These are phyloP conservation scores for Mactromeris polynyma DNA, from an alignment of 2,888 invertebrate genomes.

Conservation along the genomic window DNA sequence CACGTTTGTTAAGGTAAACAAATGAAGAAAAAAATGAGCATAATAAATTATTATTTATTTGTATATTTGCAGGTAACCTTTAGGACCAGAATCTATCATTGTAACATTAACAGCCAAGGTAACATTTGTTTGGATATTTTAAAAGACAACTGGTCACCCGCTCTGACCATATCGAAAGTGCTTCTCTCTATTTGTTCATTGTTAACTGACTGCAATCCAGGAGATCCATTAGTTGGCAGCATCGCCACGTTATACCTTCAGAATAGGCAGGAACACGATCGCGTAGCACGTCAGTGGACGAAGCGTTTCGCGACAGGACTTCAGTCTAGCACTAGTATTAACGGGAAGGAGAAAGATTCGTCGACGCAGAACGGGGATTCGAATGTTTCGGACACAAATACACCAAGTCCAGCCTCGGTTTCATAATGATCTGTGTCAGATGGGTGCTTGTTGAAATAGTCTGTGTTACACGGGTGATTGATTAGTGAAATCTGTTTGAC, in stretches of 20 bases:
- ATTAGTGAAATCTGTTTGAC: not conserved
- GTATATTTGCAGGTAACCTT: conserved; percentile 90
- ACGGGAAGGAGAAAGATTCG: conserved; percentile 47
- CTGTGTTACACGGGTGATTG: conserved; percentile 16
- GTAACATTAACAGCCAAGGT: conserved; percentile 99
- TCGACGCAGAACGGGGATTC: conserved; percentile 45
- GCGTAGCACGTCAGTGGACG: conserved; percentile 99
- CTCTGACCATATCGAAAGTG: conserved; percentile 98
- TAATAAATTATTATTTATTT: too few species aligned
- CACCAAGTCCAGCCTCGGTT: conserved; percentile 53
- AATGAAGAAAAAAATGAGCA: too few species aligned
- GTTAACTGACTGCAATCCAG: conserved; percentile 99
- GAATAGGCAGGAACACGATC: conserved; percentile 98
- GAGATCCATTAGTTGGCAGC: conserved; percentile 98
- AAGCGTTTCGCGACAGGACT: conserved; percentile 95
- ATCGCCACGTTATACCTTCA: conserved; percentile 99
- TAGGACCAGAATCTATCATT: conserved; percentile 99
- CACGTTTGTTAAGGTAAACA: too few species aligned
- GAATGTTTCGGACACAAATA: conserved; percentile 48
- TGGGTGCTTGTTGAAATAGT: conserved; percentile 27
- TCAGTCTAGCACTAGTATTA: conserved; percentile 58
- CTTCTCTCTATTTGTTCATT: conserved; percentile 98
- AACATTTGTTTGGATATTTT: conserved; percentile 98
- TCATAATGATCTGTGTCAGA: conserved; percentile 47
- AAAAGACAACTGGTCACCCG: conserved; percentile 99